Percentiles rank a stretch among this genome's conserved stretches.
Evolutionary conservation across 1,140 invertebrate species (phyloP).

Genomic region (Temnothorax longispinosus): DNA sequence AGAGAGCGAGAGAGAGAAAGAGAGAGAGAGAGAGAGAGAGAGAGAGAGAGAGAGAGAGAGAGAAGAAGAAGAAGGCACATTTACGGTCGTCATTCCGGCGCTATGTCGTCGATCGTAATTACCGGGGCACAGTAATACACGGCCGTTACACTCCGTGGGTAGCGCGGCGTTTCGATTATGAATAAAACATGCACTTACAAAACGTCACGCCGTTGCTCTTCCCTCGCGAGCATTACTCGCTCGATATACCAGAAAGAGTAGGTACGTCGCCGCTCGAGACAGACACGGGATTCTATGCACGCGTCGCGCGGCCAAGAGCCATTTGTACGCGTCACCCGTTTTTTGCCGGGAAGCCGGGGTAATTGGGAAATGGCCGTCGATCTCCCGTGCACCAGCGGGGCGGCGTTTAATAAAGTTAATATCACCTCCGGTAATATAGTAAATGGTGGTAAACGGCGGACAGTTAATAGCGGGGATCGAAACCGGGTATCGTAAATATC

Average conservation of each 20-base stretch:
- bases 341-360: background rate
- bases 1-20: too few relatives aligned
- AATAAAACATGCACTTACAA: slow-evolving; percentile 70
- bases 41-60: too few relatives aligned
- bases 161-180: slow-evolving; percentile 47
- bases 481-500: slow-evolving; percentile 27
- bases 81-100: slow-evolving; percentile 23
- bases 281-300: background rate
- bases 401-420: slow-evolving; percentile 57
- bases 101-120: slow-evolving; percentile 52
- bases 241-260: slow-evolving; percentile 51
- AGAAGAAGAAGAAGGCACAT: slow-evolving; percentile 24
- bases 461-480: slow-evolving; percentile 39
- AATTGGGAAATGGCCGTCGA: slow-evolving; percentile 30
- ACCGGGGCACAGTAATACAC: slow-evolving; percentile 43
- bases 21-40: too few relatives aligned
- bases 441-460: slow-evolving; percentile 21
- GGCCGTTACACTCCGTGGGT: slow-evolving; percentile 39
- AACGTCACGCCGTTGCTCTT: slow-evolving; percentile 4
- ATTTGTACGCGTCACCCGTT: background rate
- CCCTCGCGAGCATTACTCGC: slow-evolving; percentile 34
- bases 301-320: background rate
- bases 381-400: background rate
- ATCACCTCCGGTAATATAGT: slow-evolving; percentile 24
- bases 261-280: background rate